Base-by-base conservation (phyloP, 2,797 vertebrate species). In the Pantherophis alleghaniensis region DNA sequence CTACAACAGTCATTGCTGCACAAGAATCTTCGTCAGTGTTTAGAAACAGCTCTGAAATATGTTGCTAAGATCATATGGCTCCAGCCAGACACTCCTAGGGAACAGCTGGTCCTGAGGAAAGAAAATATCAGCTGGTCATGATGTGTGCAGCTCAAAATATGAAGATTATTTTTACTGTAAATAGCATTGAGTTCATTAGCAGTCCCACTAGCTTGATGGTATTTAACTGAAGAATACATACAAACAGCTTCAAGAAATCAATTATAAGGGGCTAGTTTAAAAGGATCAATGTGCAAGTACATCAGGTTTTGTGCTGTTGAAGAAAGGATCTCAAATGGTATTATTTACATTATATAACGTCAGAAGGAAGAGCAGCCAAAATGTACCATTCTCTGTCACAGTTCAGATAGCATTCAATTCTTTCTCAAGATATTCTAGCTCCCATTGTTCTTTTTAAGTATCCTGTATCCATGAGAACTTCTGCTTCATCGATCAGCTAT, bases 1-100 rank as follows among this genome's bases (percentile, higher is more conserved):
- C 98, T 94, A 98, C 96, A 95, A 98, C 98, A 97, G 98, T 98
- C 99, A 99, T 99, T 95, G 98, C 98, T 98, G 98, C 97, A 86
- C 94, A 94, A 93, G 95, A 96, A 91, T 56, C 93, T 94, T 97
- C 94, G 90, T 91, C 94, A 61, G 95, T 96, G 97, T 98, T 97
- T 96, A 95, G 97, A 97, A 97, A 97, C 95, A 96, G 97, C 96
- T 97, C 95, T 96, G 96, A 93, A 97, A 96, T 97, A 97, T 97
- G 97, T 97, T 97, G 97, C 97, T 97, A 97, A 96, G 97, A 98
- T 98, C 97, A 97, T 96, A 97, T 98, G 98, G 97, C 98, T 97
- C 95, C 91, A 91, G 95, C 96, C 97, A 97, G 94, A 94, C 97
- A 97, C 96, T 97, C 97, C 95, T 92, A 89, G 96, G 94, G 97